Evolutionary conservation across 2,888 invertebrate genomes (phyloP), one percentile per base, ranked within the genome.

Genomic region (Podabrus alpinus): DNA sequence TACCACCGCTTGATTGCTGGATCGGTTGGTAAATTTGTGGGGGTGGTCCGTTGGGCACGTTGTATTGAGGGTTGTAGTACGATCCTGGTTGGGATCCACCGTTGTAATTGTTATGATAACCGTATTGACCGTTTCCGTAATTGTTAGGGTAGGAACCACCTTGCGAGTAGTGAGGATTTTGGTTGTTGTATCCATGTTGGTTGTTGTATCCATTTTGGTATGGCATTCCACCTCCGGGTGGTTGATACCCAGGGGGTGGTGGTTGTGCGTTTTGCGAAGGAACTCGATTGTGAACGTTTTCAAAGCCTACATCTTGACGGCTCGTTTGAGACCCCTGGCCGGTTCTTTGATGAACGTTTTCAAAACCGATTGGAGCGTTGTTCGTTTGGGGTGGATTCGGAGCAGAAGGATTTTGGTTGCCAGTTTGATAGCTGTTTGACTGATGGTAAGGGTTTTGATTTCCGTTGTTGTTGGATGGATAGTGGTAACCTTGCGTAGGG

Each of bases 1-100:
- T 59, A 7, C 69, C 61, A 9, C 69, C 71, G 15, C 69, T 73
- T 9, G 76, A 76, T 66, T 76, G 73, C 19, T 74, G 71, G 11
- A 59, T 60, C 4, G 76, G 76, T 60, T 76, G 73, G 60, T 76
- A 76, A 66, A 76, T 68, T 24, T 15, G 73, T 16, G 76, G 76
- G 21, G 70, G 69, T 15, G 60, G n/a, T 16, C 68, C 76, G 16
- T 64, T 60, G n/a, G 74, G 68, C 3, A 60, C 29, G 9, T 45
- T 25, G 19, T 29, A 68, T 15, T 73, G 66, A 2, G 71, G 73
- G 24, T 70, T 73, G 25, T 76, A 76, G 66, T 76, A 76, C 3
- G 66, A 64, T 15, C 70, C 68, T 24, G 67, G 72, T n/a, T 45
- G 45, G 0, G 45, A 45, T 7, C 45, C 45, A 13, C 68, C 68